Conservation (phyloP, 2,113 vertebrate species). For the Pyxicephalus adspersus region DNA sequence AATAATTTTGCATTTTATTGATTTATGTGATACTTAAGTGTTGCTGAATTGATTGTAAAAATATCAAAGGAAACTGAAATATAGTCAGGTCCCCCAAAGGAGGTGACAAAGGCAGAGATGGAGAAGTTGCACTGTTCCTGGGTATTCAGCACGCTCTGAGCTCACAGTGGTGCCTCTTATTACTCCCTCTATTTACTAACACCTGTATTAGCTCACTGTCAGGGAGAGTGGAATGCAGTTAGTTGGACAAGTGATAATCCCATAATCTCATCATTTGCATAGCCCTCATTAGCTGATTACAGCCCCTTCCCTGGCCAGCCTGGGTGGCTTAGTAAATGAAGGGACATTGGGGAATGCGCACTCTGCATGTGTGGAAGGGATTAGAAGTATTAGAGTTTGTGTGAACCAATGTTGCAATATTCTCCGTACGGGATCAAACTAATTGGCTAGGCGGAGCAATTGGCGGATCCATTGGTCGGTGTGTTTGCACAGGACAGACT, state of each 20-base stretch:
- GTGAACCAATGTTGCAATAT: conserved; percentile 83
- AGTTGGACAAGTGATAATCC: conserved; percentile 87
- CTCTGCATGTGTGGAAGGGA: conserved; percentile 89
- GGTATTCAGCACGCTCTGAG: background rate
- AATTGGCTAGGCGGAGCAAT: conserved; percentile 94
- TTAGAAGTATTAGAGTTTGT: conserved; percentile 88
- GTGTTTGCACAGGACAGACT: conserved; percentile 94
- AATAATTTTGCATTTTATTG: no score
- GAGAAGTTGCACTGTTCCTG: no score
- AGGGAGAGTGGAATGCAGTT: conserved; percentile 75
- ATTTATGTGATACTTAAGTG: no score
- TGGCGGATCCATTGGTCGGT: conserved; percentile 84
- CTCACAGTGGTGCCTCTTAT: background rate
- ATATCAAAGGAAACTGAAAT: no score
- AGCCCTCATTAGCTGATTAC: conserved; percentile 83
- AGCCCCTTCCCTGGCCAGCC: conserved; percentile 76
- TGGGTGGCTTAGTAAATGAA: conserved; percentile 87
- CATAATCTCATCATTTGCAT: conserved; percentile 92
- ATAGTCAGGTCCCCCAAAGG: no score
- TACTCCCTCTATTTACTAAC: conserved; percentile 76
- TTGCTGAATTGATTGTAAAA: no score
- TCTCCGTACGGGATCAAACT: conserved; percentile 82
- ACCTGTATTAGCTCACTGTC: conserved; percentile 89
- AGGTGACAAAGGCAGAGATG: no score
- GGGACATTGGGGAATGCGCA: conserved; percentile 74